Evolutionary conservation across 1,140 invertebrate genomes (phyloP), one percentile per base, ranked within the genome.

Genomic region (Zaprionus africanus): DNA sequence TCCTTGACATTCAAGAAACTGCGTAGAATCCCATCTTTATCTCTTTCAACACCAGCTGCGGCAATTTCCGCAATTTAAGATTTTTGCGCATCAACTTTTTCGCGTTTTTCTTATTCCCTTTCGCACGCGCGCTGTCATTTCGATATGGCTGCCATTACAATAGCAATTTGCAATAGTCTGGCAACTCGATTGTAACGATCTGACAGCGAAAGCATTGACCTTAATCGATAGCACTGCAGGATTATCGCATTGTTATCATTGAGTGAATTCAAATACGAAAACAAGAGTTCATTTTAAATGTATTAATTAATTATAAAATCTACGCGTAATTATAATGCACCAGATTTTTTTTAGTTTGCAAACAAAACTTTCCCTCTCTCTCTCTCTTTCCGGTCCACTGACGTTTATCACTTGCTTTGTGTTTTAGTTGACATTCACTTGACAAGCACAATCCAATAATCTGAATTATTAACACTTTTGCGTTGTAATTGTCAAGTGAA

Each of bases 1-100:
- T 11, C 41, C 41, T 46, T 46, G 41, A 46, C 41, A 9, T 46
- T 46, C 41, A 46, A 46, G n/a, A 46, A 9, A 46, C 41, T 46
- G 41, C 41, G 41, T 17, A 46, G n/a, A 46, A 36, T n/a, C 2
- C 5, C 9, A 31, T 12, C 28, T 17, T 2, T 17, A 31, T 12
- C 28, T 17, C 6, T 2, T 17, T 9, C 41, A 46, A n/a, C 41
- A 9, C 2, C n/a, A 43, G n/a, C 36, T 54, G 4, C 26, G 11
- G 15, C 46, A 12, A 13, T 34, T 26, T 17, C 9, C 22, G 22
- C 34, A 56, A 53, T 61, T 46, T 61, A 46, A 46, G 59, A 24
- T 15, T 17, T 13, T n/a, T 24, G n/a, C 41, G 41, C 41, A 46
- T 7, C 26, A 19, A 60, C 1, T 41, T 24, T 6, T 46, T 11